Evolutionary conservation across 2,797 vertebrate genomes (phyloP).

Genomic region (Dryobates pubescens): DNA sequence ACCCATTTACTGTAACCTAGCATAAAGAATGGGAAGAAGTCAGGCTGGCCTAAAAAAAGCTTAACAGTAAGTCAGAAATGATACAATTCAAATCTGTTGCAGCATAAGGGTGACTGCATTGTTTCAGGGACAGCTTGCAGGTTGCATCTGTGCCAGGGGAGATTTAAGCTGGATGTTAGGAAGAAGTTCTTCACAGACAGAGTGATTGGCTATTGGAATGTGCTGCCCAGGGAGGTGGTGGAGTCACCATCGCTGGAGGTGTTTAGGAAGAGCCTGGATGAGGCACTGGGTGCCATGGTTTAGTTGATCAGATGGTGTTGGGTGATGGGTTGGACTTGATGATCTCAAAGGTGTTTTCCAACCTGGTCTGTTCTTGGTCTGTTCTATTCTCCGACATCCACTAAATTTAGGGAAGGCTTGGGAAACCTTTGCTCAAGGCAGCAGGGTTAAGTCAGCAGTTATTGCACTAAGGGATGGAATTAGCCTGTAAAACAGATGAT

Average conservation of each 20-base stretch:
- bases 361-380: too few relatives aligned
- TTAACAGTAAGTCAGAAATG: not conserved
- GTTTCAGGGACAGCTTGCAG: not conserved
- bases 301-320: too few relatives aligned
- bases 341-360: too few relatives aligned
- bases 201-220: too few relatives aligned
- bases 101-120: not conserved
- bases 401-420: not conserved
- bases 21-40: not conserved
- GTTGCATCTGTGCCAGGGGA: not conserved
- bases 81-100: not conserved
- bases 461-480: not conserved
- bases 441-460: not conserved
- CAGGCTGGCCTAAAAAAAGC: not conserved
- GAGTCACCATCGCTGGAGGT: too few relatives aligned
- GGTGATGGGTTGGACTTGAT: too few relatives aligned
- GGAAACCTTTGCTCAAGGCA: not conserved
- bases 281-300: too few relatives aligned
- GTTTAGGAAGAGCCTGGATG: too few relatives aligned
- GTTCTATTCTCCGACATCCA: not conserved
- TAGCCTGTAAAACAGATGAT: not conserved
- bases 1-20: rapidly evolving
- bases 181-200: too few relatives aligned
- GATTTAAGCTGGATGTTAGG: too few relatives aligned
- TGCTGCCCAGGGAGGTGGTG: too few relatives aligned